Evolutionary conservation across 2,797 vertebrate genomes (phyloP), one percentile per base, ranked within the genome.

Genomic region (Anguilla marmorata): DNA sequence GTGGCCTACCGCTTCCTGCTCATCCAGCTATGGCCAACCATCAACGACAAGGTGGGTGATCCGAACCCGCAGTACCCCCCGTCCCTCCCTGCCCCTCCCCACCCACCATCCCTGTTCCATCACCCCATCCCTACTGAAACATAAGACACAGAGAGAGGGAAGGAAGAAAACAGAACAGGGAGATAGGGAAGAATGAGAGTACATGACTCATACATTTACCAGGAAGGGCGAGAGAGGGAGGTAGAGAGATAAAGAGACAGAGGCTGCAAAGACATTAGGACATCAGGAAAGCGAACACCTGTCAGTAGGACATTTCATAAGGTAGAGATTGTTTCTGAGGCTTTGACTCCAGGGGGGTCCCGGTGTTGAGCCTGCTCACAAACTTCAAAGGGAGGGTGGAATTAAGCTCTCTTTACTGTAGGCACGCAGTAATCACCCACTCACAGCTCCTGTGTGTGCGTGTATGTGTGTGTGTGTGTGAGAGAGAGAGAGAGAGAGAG

Each of bases 11-110:
- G 96, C 41, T 98, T 98, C 94, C 92, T 98, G 91, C 93, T 94
- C 89, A 89, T 94, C n/a, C 95, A 97, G 74, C 88, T 98, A 89
- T 95, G 83, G 90, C 98, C 98, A 30, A 95, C 96, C 86, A 93
- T 95, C 91, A 96, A 96, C 0, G 96, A 99, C 88, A 96, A 97
- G 96, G 98, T 99, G 92, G 91, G 91, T 89, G 27, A 87, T 52
- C 27, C 50, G 56, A 3, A 33, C 48, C n/a, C 21, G 11, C 12
- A 72, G 3, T 30, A n/a, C 27, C 14, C 11, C 30, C 27, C 45
- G 16, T 27, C 19, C 37, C 14, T 2, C 54, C 54, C 54, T 16
- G 14, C 0, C 1, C 30, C 74, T 37, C 37, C 72, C 1, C 27
- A 12, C 27, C 69, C 6, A 2, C 69, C 7, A 66, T 14, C 60